phyloP scores from a whole-genome alignment of 2,888 invertebrate species.

The Hedya salicella region DNA sequence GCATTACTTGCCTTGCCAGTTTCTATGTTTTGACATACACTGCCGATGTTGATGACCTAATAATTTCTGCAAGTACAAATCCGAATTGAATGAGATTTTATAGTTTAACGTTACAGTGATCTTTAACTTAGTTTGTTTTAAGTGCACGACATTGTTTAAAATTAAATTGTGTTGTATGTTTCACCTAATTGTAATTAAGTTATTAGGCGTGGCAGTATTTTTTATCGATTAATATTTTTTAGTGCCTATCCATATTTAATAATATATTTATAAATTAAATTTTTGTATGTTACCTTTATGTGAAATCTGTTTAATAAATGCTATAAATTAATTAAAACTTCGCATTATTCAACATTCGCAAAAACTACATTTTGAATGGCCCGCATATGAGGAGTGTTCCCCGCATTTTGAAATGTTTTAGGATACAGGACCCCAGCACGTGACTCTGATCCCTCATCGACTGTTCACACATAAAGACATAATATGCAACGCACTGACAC shows the following conservation, averaged over 20 bases:
- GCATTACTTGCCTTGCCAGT: conserved; percentile 82
- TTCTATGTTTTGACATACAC: conserved; percentile 82
- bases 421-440: conserved; percentile 16
- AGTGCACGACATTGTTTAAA: conserved; percentile 83
- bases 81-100: conserved; percentile 83
- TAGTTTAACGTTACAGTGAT: conserved; percentile 82
- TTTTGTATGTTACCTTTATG: conserved; percentile 83
- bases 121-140: conserved; percentile 81
- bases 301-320: conserved; percentile 82
- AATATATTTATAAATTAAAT: conserved; percentile 75
- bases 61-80: conserved; percentile 84
- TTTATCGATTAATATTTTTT: conserved; percentile 73
- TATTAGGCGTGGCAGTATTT: conserved; percentile 80
- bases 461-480: conserved; percentile 47
- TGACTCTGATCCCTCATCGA: conserved; percentile 18
- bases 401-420: conserved; percentile 36
- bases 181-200: conserved; percentile 80
- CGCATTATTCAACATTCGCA: conserved; percentile 79
- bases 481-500: conserved; percentile 64
- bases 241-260: conserved; percentile 76
- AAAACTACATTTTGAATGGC: conserved; percentile 39
- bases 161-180: conserved; percentile 83
- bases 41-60: conserved; percentile 78
- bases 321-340: conserved; percentile 79
- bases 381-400: conserved; percentile 44